Conservation (phyloP, 2,888 invertebrate genomes). For the Hemistola chrysoprasaria region DNA sequence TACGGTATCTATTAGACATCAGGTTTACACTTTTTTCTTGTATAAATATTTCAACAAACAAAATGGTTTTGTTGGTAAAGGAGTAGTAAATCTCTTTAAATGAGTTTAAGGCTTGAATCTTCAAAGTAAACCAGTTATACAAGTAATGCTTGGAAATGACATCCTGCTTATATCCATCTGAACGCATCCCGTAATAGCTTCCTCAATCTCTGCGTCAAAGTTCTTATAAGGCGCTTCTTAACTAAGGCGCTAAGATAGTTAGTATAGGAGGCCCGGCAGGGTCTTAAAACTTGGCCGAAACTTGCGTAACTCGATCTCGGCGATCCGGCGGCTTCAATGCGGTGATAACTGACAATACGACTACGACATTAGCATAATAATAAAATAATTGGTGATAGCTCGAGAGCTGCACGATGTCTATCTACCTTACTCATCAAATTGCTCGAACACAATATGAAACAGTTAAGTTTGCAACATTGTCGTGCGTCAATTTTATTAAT, state of each 20-base stretch:
- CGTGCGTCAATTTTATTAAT: slow-evolving; percentile 20
- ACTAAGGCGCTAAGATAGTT: slow-evolving; percentile 80
- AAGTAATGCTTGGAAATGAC: slow-evolving; percentile 78
- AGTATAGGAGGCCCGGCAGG: slow-evolving; percentile 76
- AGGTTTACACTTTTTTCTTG: too few relatives aligned
- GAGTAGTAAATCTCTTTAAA: slow-evolving; percentile 40
- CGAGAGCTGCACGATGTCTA: slow-evolving; percentile 10
- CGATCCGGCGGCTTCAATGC: slow-evolving; percentile 62
- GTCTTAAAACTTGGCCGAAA: slow-evolving; percentile 77
- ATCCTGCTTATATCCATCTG: slow-evolving; percentile 78
- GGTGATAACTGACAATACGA: slow-evolving; percentile 71
- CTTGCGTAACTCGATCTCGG: slow-evolving; percentile 75
- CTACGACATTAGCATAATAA: slow-evolving; percentile 75
- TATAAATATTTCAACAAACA: too few relatives aligned
- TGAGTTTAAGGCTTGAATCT: slow-evolving; percentile 65
- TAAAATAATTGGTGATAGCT: slow-evolving; percentile 44
- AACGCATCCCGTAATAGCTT: slow-evolving; percentile 79
- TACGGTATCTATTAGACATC: too few relatives aligned
- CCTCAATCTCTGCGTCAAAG: slow-evolving; percentile 80
- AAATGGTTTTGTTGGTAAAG: too few relatives aligned
- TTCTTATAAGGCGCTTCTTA: slow-evolving; percentile 81
- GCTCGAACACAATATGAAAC: slow-evolving; percentile 8
- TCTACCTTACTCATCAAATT: slow-evolving; percentile 7
- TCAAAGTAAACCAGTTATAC: slow-evolving; percentile 78
- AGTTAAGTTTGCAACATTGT: slow-evolving; percentile 11